Evolutionary conservation across 2,113 vertebrate species (phyloP), one percentile per base, ranked within the genome.

Genomic region (Xenopus laevis): DNA sequence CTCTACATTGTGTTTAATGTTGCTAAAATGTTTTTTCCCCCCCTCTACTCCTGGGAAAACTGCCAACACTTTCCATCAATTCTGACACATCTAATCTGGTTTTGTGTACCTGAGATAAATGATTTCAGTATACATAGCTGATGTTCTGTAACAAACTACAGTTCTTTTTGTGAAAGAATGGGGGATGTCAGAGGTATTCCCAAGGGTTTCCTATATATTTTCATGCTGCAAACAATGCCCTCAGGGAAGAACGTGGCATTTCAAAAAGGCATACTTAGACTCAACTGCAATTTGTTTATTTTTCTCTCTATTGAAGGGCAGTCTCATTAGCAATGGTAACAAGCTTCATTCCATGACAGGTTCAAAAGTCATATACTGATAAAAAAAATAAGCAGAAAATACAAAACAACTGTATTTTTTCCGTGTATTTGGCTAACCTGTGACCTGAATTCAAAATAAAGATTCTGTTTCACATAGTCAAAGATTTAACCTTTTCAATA

Each of bases 71-170:
- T 74, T 79, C 72, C 62, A 63, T 83, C 82, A 81, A 69, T 71
- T 55, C 72, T 82, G 81, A 83, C 78, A 81, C 65, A 46, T 65
- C 74, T 80, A 83, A 83, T 81, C 82, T 80, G 78, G 53, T 45
- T 73, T 78, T 73, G 10, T 61, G 74, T 79, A 75, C 78, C 74
- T 81, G 79, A 79, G 77, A 79, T 80, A 68, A 78, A 83, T 83
- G 74, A 83, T 83, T 83, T 80, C 79, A 81, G 70, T 27, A 65
- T 78, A 66, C 74, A 61, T 78, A 79, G 71, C 61, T 74, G 52
- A 72, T 78, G 79, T 81, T 75, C 60, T 75, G 72, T 80, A 75
- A 78, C 71, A 83, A 81, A 82, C 77, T 74, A 80, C 72, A 67
- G 47, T 79, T 71, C 69, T 66, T 79, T 84, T 70, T 78, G 79